Evolutionary conservation across 2,888 invertebrate genomes (phyloP), one percentile per base, ranked within the genome.

Genomic region (Drosophila atroscutellata): DNA sequence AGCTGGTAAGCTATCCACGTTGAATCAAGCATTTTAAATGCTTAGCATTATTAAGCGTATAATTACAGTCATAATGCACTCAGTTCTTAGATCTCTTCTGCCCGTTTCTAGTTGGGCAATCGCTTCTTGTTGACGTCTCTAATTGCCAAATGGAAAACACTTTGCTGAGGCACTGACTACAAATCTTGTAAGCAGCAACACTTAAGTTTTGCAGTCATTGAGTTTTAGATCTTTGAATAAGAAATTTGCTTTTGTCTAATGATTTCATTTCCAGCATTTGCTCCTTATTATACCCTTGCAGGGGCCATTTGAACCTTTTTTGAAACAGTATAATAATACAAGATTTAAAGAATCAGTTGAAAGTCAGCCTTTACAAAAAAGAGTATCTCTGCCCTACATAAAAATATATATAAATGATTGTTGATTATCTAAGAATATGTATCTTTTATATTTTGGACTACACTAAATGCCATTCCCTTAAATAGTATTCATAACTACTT

Each of bases 1-100:
- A 71, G 64, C 61, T 34, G 1, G 15, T 11, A 51, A 76, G 42
- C 75, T 28, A 60, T 52, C 18, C 42, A 28, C 26, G 28, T 42
- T 42, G 61, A 55, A 26, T 50, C 36, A 32, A 50, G 51, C 50
- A 67, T 55, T 74, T 72, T 13, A 45, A 50, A 61, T 45, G 42
- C 32, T 9, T 34, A 34, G n/a, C 37, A 50, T 39, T 57, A 69
- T 54, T 47, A 47, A 2, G 24, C 37, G 30, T 26, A 24, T 47
- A 32, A 36, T 66, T 54, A 18, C 18, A 56, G 11, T 30, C 36
- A 24, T 45, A 45, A 52, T 65, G 65, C 66, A 65, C 51, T 66
- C 9, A 8, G 15, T 18, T 30, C 51, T 30, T n/a, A 0, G 26
- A n/a, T 42, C 50, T 39, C 28, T 34, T 34, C 20, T 32, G 50